These are phyloP conservation scores for Colletes latitarsis DNA, from an alignment of 1,140 invertebrate genomes.

Conservation along the genomic window DNA sequence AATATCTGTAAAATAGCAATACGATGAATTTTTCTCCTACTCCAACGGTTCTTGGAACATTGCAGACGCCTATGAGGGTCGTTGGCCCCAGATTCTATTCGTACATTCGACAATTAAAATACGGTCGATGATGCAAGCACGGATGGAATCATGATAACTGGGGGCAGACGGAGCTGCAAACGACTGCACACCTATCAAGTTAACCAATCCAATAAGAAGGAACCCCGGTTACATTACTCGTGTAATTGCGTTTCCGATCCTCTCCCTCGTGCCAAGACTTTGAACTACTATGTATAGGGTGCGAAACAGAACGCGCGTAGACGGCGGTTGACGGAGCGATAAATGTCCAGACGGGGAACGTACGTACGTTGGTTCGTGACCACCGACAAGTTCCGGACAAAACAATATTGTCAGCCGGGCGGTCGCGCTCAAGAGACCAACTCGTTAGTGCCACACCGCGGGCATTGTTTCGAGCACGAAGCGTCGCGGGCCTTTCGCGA, in stretches of 20 bases:
- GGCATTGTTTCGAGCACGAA: slow-evolving; percentile 68
- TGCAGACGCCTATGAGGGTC: too few species aligned
- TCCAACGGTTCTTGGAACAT: too few species aligned
- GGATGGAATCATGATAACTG: too few species aligned
- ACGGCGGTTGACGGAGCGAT: slow-evolving; percentile 23
- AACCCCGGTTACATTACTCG: not conserved
- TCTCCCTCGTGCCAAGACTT: not conserved
- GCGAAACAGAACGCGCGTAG: slow-evolving; percentile 18
- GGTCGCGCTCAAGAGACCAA: slow-evolving; percentile 21
- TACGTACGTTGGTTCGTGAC: slow-evolving; percentile 62
- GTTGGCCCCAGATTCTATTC: too few species aligned
- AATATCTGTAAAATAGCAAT: too few species aligned
- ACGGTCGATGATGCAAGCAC: too few species aligned
- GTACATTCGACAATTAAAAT: too few species aligned
- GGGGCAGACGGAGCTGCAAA: too few species aligned
- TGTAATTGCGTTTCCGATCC: not conserved
- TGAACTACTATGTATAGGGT: slow-evolving; percentile 20
- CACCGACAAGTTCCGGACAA: slow-evolving; percentile 56
- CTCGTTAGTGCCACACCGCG: slow-evolving; percentile 61
- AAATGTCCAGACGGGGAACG: slow-evolving; percentile 53
- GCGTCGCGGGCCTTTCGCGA: slow-evolving; percentile 58
- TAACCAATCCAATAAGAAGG: too few species aligned
- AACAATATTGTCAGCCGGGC: slow-evolving; percentile 63
- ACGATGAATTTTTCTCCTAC: too few species aligned
- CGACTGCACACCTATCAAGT: too few species aligned